These are phyloP conservation scores for Potorous gilbertii DNA, from an alignment of 2,797 vertebrate species.

Conservation along the genomic window DNA sequence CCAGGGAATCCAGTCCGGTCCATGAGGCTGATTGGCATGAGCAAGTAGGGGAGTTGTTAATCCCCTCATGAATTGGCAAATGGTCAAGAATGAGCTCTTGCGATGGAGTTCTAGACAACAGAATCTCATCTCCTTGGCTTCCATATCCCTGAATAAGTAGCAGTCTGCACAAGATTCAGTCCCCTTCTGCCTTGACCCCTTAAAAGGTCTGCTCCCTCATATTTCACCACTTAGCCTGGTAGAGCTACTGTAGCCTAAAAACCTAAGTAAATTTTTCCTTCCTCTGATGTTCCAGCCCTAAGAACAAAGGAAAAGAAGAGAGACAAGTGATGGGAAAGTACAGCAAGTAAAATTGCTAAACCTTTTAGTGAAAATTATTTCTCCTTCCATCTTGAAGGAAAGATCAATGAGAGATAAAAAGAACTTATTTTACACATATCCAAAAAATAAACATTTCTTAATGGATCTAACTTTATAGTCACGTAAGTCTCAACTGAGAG, in stretches of 20 bases:
- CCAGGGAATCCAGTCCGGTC: not conserved
- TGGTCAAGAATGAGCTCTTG: constrained; percentile 49
- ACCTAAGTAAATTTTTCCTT: not conserved
- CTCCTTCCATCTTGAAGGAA: not conserved
- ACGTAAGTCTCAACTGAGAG: not conserved
- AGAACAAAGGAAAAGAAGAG: not conserved
- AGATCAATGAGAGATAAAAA: not conserved
- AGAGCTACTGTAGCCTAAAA: not conserved
- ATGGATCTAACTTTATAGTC: not conserved
- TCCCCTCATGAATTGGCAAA: constrained; percentile 45
- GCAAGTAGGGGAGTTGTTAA: constrained; percentile 12
- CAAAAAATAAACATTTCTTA: not conserved
- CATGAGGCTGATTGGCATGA: not conserved
- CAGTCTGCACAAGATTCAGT: not conserved
- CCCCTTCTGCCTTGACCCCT: not conserved
- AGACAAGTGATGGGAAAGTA: not conserved
- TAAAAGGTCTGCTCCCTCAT: not conserved
- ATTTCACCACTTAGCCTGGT: constrained; percentile 5
- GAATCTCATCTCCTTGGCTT: not conserved
- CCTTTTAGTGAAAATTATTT: not conserved
- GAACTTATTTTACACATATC: not conserved
- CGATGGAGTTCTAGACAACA: not conserved
- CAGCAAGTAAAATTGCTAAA: not conserved
- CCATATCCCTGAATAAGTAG: not conserved
- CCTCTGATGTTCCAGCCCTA: not conserved